Evolutionary conservation across 1,140 invertebrate species (phyloP).

Genomic region (Drosophila kurseongensis): DNA sequence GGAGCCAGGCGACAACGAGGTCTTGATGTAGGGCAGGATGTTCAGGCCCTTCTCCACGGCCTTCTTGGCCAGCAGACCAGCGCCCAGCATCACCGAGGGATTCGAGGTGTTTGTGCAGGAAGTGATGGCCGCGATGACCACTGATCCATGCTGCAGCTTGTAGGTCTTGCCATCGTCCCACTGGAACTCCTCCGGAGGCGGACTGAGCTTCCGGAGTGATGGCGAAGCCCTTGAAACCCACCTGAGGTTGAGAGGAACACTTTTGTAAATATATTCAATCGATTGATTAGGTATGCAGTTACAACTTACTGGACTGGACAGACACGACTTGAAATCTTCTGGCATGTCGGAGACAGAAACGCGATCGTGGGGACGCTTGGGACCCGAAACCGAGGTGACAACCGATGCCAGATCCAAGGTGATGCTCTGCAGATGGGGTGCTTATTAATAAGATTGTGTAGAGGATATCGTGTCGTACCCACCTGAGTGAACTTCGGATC

Average conservation of each 20-base stretch:
- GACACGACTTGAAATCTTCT: constrained; percentile 93
- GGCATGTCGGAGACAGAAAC: constrained; percentile 97
- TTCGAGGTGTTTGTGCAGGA: constrained; percentile 99
- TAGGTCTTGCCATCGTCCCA: constrained; percentile 94
- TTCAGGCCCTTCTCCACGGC: constrained; percentile 95
- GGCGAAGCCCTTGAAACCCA: constrained; percentile 98
- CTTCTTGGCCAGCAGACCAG: constrained; percentile 96
- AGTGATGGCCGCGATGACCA: constrained; percentile 98
- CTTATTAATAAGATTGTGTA: background rate
- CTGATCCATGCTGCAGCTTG: constrained; percentile 94
- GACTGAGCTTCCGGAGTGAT: constrained; percentile 89
- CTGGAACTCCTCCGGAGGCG: constrained; percentile 89
- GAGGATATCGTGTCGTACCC: background rate
- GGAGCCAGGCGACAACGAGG: constrained; percentile 97
- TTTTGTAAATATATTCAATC: too few relatives aligned
- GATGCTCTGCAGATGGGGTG: constrained; percentile 87
- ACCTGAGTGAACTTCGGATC: constrained; percentile 95
- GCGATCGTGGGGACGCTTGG: constrained; percentile 98
- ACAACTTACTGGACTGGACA: constrained; percentile 93
- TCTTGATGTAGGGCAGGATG: constrained; percentile 98
- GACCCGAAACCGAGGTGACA: constrained; percentile 97
- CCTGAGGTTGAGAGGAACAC: constrained; percentile 85
- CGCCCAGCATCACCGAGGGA: constrained; percentile 98
- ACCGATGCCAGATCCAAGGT: constrained; percentile 95
- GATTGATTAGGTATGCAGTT: constrained; percentile 1